These are phyloP conservation scores for Neopipo cinnamomea DNA, from an alignment of 2,113 vertebrate species.

Conservation along the genomic window DNA sequence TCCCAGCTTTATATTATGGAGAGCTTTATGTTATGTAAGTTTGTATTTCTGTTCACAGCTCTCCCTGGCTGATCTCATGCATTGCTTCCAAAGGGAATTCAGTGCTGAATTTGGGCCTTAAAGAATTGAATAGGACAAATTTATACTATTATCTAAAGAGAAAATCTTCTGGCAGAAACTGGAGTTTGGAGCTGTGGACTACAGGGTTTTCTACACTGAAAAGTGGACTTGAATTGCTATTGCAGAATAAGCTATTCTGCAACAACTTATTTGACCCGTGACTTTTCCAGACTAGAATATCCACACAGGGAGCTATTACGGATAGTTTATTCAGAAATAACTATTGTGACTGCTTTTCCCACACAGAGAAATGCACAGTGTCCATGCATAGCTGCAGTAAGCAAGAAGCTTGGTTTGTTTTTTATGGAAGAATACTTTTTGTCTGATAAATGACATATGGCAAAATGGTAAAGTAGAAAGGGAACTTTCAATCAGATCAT, in stretches of 20 bases:
- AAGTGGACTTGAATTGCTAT: conserved; percentile 25
- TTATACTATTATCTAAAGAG: not conserved
- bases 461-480: not conserved
- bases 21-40: too few relatives aligned
- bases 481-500: not conserved
- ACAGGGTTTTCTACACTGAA: not conserved
- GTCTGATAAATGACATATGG: not conserved
- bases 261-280: not conserved
- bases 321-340: not conserved
- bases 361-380: not conserved
- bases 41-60: not conserved
- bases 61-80: not conserved
- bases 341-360: not conserved
- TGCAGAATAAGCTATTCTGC: conserved; percentile 36
- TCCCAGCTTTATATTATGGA: not conserved
- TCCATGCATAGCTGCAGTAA: not conserved
- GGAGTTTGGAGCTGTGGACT: not conserved
- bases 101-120: not conserved
- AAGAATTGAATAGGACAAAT: conserved; percentile 2
- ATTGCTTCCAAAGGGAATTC: not conserved
- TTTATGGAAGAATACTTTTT: not conserved
- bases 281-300: conserved; percentile 7
- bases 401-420: not conserved
- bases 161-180: conserved; percentile 8
- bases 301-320: conserved; percentile 7